Percentiles rank a stretch among this genome's conserved stretches.
phyloP scores from a whole-genome alignment of 2,797 vertebrate genomes.

The Notolepis coatsorum region DNA sequence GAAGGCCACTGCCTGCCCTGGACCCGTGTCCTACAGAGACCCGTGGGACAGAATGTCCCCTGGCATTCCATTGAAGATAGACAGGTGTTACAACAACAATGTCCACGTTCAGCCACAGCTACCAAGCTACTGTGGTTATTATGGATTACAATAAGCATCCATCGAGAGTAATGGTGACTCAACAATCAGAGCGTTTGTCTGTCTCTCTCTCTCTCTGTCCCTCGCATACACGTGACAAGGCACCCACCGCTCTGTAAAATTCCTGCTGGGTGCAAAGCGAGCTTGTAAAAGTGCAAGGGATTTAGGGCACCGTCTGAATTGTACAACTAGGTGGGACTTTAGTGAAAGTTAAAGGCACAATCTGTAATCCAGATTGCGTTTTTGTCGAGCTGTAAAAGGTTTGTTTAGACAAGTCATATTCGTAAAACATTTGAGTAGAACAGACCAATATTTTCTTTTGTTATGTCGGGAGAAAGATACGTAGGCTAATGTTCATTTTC shows the following conservation, averaged over 20 bases:
- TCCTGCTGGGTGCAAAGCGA: conserved; percentile 41
- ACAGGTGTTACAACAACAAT: background rate
- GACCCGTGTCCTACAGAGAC: background rate
- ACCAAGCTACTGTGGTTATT: background rate
- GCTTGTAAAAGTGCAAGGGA: background rate
- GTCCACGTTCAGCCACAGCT: too few species aligned
- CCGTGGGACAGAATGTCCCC: background rate
- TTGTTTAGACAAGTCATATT: too few species aligned
- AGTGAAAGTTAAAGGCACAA: too few species aligned
- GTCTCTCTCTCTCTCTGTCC: background rate
- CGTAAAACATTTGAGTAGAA: too few species aligned
- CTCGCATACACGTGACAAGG: too few species aligned
- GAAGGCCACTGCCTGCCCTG: too few species aligned
- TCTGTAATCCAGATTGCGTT: too few species aligned
- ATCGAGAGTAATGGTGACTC: background rate
- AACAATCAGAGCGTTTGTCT: background rate
- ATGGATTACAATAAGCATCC: background rate
- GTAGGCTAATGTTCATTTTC: too few species aligned
- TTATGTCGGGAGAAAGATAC: too few species aligned
- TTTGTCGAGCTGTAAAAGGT: too few species aligned
- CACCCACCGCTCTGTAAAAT: background rate
- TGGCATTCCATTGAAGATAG: background rate
- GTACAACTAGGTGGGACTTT: too few species aligned
- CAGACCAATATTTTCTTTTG: too few species aligned
- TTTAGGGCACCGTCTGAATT: background rate